Evolutionary conservation across 1,140 invertebrate species (phyloP).

Genomic region (Lepidurus apus): DNA sequence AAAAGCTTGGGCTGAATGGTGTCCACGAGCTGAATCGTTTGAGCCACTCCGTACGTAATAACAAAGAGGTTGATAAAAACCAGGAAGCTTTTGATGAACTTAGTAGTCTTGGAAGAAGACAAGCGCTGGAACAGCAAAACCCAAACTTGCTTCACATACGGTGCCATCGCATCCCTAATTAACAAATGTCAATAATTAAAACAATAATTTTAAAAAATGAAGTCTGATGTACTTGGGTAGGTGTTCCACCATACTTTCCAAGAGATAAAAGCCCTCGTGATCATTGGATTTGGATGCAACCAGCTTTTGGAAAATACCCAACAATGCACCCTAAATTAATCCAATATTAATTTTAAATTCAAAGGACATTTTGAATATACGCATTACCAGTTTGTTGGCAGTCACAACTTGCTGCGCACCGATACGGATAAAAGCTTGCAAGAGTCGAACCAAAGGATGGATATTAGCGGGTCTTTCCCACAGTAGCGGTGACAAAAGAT

Average conservation of each 20-base stretch:
- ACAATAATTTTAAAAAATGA: background rate
- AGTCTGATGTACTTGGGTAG: conserved; percentile 59
- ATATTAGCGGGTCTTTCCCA: conserved; percentile 92
- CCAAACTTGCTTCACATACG: conserved; percentile 83
- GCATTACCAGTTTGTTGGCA: conserved; percentile 58
- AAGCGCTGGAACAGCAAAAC: conserved; percentile 84
- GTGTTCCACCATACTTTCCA: conserved; percentile 75
- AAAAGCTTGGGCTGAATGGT: conserved; percentile 89
- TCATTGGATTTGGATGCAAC: conserved; percentile 93
- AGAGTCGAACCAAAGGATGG: conserved; percentile 77
- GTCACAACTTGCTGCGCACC: conserved; percentile 66
- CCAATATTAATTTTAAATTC: background rate
- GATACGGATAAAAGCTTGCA: conserved; percentile 76
- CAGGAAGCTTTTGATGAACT: conserved; percentile 81
- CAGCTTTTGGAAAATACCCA: conserved; percentile 94
- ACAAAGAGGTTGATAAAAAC: conserved; percentile 84
- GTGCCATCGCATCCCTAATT: conserved; percentile 53
- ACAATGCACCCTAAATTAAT: conserved; percentile 65
- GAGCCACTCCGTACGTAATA: conserved; percentile 65
- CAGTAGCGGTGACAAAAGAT: conserved; percentile 74
- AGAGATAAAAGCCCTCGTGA: conserved; percentile 89
- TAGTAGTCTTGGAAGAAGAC: conserved; percentile 86
- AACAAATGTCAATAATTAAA: background rate
- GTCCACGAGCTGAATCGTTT: conserved; percentile 72
- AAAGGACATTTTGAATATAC: conserved; percentile 34